phyloP scores from a whole-genome alignment of 1,140 invertebrate genomes.

The Chironomus striatipennis region DNA sequence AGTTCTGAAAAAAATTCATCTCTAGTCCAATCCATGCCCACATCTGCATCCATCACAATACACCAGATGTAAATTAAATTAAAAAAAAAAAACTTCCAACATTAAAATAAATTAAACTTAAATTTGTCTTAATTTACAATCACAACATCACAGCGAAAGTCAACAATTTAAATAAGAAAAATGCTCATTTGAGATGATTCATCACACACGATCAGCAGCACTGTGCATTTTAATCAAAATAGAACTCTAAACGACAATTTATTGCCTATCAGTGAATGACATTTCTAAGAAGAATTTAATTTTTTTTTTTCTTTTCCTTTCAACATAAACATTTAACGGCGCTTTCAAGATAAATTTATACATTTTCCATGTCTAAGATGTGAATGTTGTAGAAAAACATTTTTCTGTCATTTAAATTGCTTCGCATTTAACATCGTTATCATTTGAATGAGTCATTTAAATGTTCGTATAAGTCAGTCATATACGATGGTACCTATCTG shows the following conservation, averaged over 20 bases:
- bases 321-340: not conserved
- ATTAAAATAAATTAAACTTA: no score
- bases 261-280: no score
- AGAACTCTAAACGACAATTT: not conserved
- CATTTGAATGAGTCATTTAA: slow-evolving; percentile 14
- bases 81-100: no score
- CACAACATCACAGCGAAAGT: no score
- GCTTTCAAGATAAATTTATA: not conserved
- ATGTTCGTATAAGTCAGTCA: not conserved
- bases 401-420: slow-evolving; percentile 7
- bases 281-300: not conserved
- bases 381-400: not conserved
- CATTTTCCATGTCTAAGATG: slow-evolving; percentile 1
- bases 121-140: no score
- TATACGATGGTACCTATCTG: no score
- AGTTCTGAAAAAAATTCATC: no score
- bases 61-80: no score
- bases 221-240: slow-evolving; percentile 7
- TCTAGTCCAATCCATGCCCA: no score
- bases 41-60: no score
- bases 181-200: not conserved
- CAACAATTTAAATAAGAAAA: not conserved
- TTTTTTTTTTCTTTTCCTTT: not conserved
- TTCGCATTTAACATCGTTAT: slow-evolving; percentile 13
- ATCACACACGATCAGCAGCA: not conserved